These are phyloP conservation scores for Contarinia nasturtii DNA, from an alignment of 1,140 invertebrate species.

Conservation along the genomic window DNA sequence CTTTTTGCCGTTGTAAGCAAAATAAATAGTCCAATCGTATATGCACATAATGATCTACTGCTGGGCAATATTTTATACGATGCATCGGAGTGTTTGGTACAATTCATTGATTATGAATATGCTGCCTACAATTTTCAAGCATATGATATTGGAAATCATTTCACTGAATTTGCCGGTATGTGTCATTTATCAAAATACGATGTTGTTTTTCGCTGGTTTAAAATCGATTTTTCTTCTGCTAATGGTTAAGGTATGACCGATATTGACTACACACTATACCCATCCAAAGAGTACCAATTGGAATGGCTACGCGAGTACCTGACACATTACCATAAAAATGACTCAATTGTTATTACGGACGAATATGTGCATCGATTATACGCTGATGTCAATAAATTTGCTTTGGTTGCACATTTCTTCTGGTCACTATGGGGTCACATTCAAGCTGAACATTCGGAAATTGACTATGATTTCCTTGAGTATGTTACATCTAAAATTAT, in stretches of 20 bases:
- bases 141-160: conserved; percentile 96
- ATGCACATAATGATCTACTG: conserved; percentile 94
- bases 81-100: conserved; percentile 45
- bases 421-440: conserved; percentile 89
- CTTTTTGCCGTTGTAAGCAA: conserved; percentile 44
- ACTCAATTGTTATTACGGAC: conserved; percentile 24
- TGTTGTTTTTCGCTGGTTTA: conserved; percentile 2
- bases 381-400: conserved; percentile 60
- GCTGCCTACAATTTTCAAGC: conserved; percentile 84
- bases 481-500: conserved; percentile 28
- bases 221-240: conserved; percentile 3
- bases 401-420: conserved; percentile 65
- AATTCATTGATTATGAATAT: conserved; percentile 98
- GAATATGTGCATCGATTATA: conserved; percentile 49
- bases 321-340: conserved; percentile 31
- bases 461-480: conserved; percentile 88
- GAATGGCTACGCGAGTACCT: conserved; percentile 68
- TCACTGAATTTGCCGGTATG: conserved; percentile 87
- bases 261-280: conserved; percentile 62
- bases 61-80: conserved; percentile 84
- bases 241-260: conserved; percentile 42
- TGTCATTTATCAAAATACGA: neutral
- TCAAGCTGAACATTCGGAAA: conserved; percentile 73
- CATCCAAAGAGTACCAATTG: conserved; percentile 56
- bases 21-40: conserved; percentile 66